A percentile compares a stretch with the other conserved stretches of the same genome.
Conservation (phyloP, 2,113 vertebrate species). For the Suncus etruscus region DNA sequence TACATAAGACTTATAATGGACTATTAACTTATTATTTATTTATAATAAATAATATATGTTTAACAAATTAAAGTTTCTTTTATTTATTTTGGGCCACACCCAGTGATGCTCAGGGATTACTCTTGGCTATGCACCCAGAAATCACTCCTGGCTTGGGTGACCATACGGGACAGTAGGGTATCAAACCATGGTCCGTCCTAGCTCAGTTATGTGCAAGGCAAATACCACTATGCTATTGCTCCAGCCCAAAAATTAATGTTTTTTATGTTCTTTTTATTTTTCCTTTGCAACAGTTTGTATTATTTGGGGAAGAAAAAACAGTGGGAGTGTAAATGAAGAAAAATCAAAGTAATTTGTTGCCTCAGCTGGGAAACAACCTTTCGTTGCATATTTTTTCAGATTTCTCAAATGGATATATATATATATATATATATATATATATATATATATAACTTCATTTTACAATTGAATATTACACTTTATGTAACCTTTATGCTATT, state of each 20-base stretch:
- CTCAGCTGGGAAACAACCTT: conserved; percentile 41
- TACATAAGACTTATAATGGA: not conserved
- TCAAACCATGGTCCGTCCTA: no score
- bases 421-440: not conserved
- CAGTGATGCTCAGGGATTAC: no score
- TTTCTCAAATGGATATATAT: conserved; percentile 48
- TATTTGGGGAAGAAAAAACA: conserved; percentile 51
- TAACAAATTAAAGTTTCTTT: not conserved
- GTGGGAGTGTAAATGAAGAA: conserved; percentile 52
- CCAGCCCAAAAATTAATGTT: not conserved
- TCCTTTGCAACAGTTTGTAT: not conserved
- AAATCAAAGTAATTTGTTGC: conserved; percentile 67
- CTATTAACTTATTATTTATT: not conserved
- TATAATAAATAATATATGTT: conserved; percentile 36
- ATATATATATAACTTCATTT: conserved; percentile 9
- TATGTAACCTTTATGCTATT: not conserved
- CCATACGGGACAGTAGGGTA: no score
- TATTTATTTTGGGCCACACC: no score
- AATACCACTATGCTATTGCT: no score
- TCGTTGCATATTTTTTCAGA: conserved; percentile 38
- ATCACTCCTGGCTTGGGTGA: no score
- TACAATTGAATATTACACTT: conserved; percentile 45
- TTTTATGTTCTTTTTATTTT: conserved; percentile 23
- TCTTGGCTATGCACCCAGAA: no score
- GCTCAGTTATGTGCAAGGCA: no score